Evolutionary conservation across 2,113 vertebrate species (phyloP), one percentile per base, ranked within the genome.

Genomic region (Theropithecus gelada): DNA sequence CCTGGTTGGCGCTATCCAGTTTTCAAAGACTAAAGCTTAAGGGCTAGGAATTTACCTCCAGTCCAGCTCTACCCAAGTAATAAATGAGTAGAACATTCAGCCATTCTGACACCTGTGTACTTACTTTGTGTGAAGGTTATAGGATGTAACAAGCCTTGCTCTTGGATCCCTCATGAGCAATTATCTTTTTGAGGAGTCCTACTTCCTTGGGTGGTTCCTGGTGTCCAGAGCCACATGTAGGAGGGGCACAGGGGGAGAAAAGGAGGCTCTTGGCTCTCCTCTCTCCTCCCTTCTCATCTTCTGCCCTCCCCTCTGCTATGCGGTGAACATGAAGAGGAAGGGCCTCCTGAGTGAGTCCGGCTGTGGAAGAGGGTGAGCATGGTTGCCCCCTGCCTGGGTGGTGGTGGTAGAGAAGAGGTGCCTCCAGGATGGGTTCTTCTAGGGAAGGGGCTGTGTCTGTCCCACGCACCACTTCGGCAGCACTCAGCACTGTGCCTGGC

Each of bases 1-100:
- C 50, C 75, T 92, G n/a, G 30, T 50, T 81, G 64, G 8, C 3
- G 45, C 70, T 78, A 68, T 64, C 50, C n/a, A 20, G 8, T 73
- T 96, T 96, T 79, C 86, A 81, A 94, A 92, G 83, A 43, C 25
- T 43, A 43, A 76, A 88, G 75, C 22, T 75, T 25, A 88, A 30
- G 30, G 40, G 7, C 5, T 14, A 48, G 43, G 68, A 35, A 73
- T n/a, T 88, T 12, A 14, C 22, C 55, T 59, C 2, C 35, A 64
- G 14, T 75, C 17, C 25, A 14, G 78, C 64, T 78, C 52, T 88
- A 5, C 80, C n/a, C 38, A 13, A 6, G 45, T 72, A 35, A 5
- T 57, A 25, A 76, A 25, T 30, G 30, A 61, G 43, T 45, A 43
- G 43, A 32, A 43, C 0, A 6, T 22, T 45, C 38, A 78, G 70